Evolutionary conservation across 2,888 invertebrate species (phyloP).

Genomic region (Tipula lateralis): DNA sequence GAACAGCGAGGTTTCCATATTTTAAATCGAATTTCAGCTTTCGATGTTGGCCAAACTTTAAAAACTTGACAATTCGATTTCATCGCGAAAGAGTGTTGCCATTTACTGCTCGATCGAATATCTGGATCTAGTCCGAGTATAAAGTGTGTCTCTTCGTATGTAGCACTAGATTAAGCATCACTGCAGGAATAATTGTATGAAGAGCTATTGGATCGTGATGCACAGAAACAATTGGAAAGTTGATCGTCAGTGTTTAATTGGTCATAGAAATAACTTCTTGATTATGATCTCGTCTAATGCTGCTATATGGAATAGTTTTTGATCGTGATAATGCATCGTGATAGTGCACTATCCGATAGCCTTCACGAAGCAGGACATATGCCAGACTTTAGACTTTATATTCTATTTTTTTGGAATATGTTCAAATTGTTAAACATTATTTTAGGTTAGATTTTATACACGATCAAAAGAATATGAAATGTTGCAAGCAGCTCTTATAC

Average conservation of each 20-base stretch:
- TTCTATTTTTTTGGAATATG: not conserved
- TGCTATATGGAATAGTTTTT: constrained; percentile 91
- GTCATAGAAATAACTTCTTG: constrained; percentile 82
- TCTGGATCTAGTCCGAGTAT: constrained; percentile 82
- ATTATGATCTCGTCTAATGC: constrained; percentile 78
- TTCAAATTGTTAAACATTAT: not conserved
- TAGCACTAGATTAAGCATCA: constrained; percentile 86
- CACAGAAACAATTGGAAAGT: constrained; percentile 81
- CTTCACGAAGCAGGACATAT: constrained; percentile 75
- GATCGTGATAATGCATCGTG: constrained; percentile 86
- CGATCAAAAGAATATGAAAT: constrained; percentile 88
- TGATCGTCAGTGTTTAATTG: constrained; percentile 89
- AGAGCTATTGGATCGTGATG: constrained; percentile 89
- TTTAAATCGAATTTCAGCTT: constrained; percentile 82
- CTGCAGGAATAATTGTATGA: constrained; percentile 89
- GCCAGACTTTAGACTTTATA: constrained; percentile 56
- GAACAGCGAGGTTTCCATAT: constrained; percentile 76
- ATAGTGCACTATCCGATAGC: constrained; percentile 78
- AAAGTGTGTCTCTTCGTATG: constrained; percentile 90
- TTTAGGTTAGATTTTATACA: constrained; percentile 68
- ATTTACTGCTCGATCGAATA: constrained; percentile 76
- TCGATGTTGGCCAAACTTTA: constrained; percentile 89
- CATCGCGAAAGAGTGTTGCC: constrained; percentile 91
- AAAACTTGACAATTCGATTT: constrained; percentile 90
- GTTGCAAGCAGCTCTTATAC: constrained; percentile 71